Conservation (phyloP, 2,888 invertebrate species). For the Epistrophe eligans region DNA sequence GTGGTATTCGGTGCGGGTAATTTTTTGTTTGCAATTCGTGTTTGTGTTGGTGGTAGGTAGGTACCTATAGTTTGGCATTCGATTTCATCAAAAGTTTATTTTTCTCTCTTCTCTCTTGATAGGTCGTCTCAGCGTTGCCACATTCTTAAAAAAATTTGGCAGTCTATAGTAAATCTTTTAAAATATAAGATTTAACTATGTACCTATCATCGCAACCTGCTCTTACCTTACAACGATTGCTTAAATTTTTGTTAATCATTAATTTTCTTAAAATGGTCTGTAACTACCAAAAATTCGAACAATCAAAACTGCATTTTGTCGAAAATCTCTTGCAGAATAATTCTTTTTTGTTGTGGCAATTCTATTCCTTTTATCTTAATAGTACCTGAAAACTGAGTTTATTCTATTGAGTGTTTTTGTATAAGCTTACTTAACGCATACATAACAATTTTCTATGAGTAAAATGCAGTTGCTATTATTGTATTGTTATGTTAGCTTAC, state of each 20-base stretch:
- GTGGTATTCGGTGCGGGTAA: not conserved
- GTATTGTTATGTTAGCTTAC: slow-evolving; percentile 32
- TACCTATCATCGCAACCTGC: too few species aligned
- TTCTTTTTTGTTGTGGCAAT: not conserved
- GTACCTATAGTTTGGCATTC: not conserved
- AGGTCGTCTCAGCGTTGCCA: slow-evolving; percentile 31
- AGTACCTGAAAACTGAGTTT: not conserved
- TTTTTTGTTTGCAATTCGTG: slow-evolving; percentile 40
- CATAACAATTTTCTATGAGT: not conserved
- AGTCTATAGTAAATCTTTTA: not conserved
- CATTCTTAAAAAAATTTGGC: not conserved
- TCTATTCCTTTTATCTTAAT: not conserved
- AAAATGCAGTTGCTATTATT: not conserved
- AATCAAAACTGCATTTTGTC: not conserved
- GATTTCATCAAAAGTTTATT: slow-evolving; percentile 5
- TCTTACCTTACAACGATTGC: too few species aligned
- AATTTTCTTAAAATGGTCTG: too few species aligned
- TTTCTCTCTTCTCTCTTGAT: slow-evolving; percentile 45
- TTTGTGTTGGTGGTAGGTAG: slow-evolving; percentile 28
- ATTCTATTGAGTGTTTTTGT: slow-evolving; percentile 1
- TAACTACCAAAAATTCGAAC: not conserved
- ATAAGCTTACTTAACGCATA: slow-evolving; percentile 47
- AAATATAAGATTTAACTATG: too few species aligned
- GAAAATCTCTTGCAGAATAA: not conserved
- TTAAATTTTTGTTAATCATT: too few species aligned